Evolutionary conservation across 2,113 vertebrate genomes (phyloP).

Genomic region (Alligator mississippiensis): DNA sequence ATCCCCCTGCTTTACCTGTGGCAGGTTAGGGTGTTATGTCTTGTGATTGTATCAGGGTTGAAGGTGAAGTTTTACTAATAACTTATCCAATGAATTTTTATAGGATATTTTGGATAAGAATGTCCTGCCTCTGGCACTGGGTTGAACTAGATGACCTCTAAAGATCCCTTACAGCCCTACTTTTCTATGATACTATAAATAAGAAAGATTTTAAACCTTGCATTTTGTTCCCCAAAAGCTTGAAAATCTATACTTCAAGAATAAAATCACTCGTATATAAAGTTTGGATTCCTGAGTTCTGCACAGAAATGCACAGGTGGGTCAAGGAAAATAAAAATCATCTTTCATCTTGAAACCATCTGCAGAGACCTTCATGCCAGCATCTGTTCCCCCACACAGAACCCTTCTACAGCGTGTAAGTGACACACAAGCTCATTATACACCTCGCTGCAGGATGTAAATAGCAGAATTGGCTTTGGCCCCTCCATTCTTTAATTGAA

Average conservation of each 20-base stretch:
- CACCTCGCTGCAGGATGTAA: rapidly evolving
- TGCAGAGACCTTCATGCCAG: neutral
- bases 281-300: neutral
- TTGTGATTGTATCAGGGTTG: too few relatives aligned
- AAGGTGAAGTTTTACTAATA: too few relatives aligned
- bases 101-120: too few relatives aligned
- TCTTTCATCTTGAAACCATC: too few relatives aligned
- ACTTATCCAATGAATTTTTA: too few relatives aligned
- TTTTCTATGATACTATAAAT: too few relatives aligned
- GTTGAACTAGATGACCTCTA: too few relatives aligned
- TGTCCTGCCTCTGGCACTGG: too few relatives aligned
- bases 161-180: too few relatives aligned
- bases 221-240: neutral
- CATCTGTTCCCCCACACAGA: neutral
- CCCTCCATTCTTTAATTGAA: neutral
- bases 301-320: neutral
- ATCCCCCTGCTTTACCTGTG: too few relatives aligned
- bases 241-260: neutral
- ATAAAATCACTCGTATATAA: neutral
- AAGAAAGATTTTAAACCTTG: too few relatives aligned
- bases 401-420: neutral
- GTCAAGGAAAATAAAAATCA: neutral
- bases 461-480: neutral
- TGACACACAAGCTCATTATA: rapidly evolving
- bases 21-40: too few relatives aligned